Conservation (phyloP, 2,888 invertebrate genomes). For the Melieria picta region DNA sequence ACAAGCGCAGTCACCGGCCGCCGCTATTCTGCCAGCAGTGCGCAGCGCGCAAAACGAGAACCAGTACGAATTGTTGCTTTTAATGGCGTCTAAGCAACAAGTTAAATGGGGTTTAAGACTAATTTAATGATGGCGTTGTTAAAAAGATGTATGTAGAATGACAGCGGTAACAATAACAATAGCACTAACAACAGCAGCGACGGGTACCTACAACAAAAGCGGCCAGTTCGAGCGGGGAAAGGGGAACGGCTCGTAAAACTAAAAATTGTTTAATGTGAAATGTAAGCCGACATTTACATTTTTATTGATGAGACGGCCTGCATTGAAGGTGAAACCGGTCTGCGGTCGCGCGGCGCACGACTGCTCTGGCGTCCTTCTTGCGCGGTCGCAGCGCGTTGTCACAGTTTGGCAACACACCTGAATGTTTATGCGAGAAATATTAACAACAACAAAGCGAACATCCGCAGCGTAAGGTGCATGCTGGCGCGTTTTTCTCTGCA, state of each 20-base stretch:
- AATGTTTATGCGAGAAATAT: too few relatives aligned
- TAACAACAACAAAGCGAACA: too few relatives aligned
- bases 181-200: too few relatives aligned
- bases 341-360: not conserved
- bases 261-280: conserved; percentile 10
- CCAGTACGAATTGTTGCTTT: too few relatives aligned
- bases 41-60: too few relatives aligned
- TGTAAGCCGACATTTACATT: conserved; percentile 10
- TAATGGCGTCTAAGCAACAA: conserved; percentile 11
- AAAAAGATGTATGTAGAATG: not conserved
- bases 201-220: not conserved
- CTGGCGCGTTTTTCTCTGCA: too few relatives aligned
- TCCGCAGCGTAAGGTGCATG: too few relatives aligned
- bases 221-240: not conserved
- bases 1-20: too few relatives aligned
- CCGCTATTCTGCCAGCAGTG: too few relatives aligned
- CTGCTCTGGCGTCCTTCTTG: too few relatives aligned
- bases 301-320: conserved; percentile 19
- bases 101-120: conserved; percentile 7
- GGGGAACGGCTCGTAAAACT: not conserved
- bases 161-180: not conserved
- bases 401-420: too few relatives aligned
- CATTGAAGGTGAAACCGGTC: conserved; percentile 16
- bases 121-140: not conserved
- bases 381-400: too few relatives aligned